These are phyloP conservation scores for Hippotragus niger DNA, from an alignment of 2,113 vertebrate species.

Conservation along the genomic window DNA sequence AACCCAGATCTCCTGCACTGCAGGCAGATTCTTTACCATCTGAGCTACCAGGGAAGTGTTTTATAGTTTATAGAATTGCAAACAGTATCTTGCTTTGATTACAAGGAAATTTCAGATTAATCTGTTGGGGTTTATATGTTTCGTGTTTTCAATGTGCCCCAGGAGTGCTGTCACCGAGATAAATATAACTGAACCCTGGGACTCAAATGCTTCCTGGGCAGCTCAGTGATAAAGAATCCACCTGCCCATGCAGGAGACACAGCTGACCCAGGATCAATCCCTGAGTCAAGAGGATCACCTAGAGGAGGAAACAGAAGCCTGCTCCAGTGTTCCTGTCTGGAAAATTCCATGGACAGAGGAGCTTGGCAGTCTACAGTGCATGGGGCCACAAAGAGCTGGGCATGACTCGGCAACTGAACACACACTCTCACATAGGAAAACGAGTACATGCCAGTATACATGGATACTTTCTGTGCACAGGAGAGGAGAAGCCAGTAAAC, in stretches of 20 bases:
- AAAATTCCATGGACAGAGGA: background rate
- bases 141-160: background rate
- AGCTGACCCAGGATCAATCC: background rate
- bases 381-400: background rate
- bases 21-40: background rate
- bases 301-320: background rate
- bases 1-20: background rate
- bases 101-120: constrained; percentile 7
- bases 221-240: background rate
- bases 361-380: background rate
- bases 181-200: background rate
- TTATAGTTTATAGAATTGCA: background rate
- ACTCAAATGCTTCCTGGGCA: rapidly evolving
- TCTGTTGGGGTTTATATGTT: background rate
- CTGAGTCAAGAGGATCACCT: background rate
- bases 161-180: background rate
- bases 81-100: background rate
- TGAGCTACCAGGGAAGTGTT: background rate
- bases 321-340: background rate
- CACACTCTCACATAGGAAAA: background rate
- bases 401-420: background rate
- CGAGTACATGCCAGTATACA: background rate
- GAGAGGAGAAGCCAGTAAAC: background rate
- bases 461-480: background rate
- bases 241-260: background rate